Conservation (phyloP, 2,113 vertebrate genomes). For the Megalops atlanticus region DNA sequence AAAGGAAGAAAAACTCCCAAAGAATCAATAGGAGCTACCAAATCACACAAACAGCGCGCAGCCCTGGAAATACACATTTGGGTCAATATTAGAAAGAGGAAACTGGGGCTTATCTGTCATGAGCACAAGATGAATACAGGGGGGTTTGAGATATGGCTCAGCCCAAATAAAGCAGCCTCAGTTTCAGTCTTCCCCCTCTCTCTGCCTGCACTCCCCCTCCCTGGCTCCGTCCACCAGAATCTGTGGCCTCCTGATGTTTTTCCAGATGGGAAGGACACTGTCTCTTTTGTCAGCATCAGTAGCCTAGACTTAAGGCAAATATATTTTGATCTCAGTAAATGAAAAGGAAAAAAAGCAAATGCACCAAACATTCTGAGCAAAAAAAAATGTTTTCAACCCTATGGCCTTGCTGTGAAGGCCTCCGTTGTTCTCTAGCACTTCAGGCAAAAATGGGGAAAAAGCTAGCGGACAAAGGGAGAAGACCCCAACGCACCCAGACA, state of each 20-base stretch:
- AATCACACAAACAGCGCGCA: not conserved
- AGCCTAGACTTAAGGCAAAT: not conserved
- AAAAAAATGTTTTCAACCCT: not conserved
- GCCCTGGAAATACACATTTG: not conserved
- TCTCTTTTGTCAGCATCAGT: slow-evolving; percentile 14
- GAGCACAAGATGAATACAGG: not conserved
- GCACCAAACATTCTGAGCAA: not conserved
- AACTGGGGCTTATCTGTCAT: not conserved
- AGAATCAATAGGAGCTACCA: not conserved
- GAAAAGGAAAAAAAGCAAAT: not conserved
- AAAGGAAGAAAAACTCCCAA: not conserved
- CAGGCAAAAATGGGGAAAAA: not conserved
- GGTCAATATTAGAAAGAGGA: not conserved
- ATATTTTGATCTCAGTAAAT: not conserved
- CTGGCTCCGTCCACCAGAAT: not conserved
- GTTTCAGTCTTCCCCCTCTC: not conserved
- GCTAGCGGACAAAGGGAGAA: not conserved
- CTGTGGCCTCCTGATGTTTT: not conserved
- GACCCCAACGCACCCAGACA: not conserved
- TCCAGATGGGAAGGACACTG: slow-evolving; percentile 19
- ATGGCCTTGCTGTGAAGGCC: not conserved
- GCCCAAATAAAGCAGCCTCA: not conserved
- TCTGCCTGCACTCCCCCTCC: too few relatives aligned
- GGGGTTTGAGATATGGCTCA: not conserved
- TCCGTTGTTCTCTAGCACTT: not conserved